phyloP scores from a whole-genome alignment of 2,113 vertebrate species.

The Hoplias malabaricus region DNA sequence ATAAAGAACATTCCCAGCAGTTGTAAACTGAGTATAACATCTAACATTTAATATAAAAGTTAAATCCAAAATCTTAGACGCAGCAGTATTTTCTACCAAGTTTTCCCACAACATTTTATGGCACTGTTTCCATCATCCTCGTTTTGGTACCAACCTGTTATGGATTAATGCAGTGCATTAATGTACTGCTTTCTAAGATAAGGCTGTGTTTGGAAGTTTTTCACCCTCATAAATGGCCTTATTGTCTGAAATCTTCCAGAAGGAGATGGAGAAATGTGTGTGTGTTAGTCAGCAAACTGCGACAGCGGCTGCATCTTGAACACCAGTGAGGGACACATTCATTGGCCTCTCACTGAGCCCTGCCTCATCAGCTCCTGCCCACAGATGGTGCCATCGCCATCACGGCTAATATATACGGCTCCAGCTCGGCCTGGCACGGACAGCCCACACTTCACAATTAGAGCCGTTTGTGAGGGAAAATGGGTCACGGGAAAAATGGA shows the following conservation, averaged over 20 bases:
- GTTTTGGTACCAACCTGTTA: too few relatives aligned
- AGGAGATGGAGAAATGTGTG: conserved; percentile 3
- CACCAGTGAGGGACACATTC: conserved; percentile 32
- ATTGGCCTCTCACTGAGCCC: conserved; percentile 34
- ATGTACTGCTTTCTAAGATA: not conserved
- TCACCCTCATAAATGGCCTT: not conserved
- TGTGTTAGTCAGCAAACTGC: not conserved
- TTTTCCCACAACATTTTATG: too few relatives aligned
- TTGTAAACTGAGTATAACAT: too few relatives aligned
- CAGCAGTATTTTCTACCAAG: too few relatives aligned
- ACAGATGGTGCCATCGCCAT: conserved; percentile 52
- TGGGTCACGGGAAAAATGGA: conserved; percentile 33
- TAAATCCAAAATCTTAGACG: too few relatives aligned
- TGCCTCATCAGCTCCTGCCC: conserved; percentile 49
- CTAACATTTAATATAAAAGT: too few relatives aligned
- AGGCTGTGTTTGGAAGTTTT: not conserved
- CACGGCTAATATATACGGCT: conserved; percentile 44
- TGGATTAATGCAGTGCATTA: too few relatives aligned
- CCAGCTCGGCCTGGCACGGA: conserved; percentile 38
- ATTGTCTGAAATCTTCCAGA: not conserved
- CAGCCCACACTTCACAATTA: conserved; percentile 41
- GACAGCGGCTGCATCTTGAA: conserved; percentile 36
- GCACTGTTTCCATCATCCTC: too few relatives aligned
- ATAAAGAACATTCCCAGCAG: too few relatives aligned
- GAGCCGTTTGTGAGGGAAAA: conserved; percentile 23